Base-by-base conservation (phyloP, 2,888 invertebrate species). In the Lypha dubia region DNA sequence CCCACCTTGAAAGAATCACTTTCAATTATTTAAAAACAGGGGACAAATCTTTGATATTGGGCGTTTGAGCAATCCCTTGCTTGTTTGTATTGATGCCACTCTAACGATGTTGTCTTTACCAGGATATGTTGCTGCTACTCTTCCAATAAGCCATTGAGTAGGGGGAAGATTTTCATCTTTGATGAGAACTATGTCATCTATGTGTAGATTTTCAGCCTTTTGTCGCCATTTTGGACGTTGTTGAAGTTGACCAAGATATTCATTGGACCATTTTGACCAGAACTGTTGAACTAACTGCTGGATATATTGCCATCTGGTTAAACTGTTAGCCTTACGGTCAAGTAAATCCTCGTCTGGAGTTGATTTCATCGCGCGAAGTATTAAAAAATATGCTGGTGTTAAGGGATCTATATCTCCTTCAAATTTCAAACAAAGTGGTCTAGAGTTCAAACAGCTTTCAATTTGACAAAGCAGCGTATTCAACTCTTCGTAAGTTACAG, bases 401-500 rank as follows among this genome's bases (percentile, higher is more conserved):
- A 80, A 35, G n/a, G 80, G 80, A 17, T 77, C 76, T 5, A 49
- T 7, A 62, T 76, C 84, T 7, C 62, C 68, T 67, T 76, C 58
- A 17, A 77, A 80, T 44, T 77, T 80, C 17, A 77, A 8, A 3
- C 73, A 79, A 32, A 79, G 15, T 44, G 70, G 62, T 7, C 77
- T 62, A 13, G 77, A 79, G 13, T 79, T 79, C 4, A 85, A 46
- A 9, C 81, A 81, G 28, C 62, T 5, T n/a, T 82, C 84, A 20
- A 84, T 68, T 62, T 84, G 75, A 28, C 82, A 85, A 20, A 75
- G 28, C 5, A 68, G 11, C 2, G 84, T 84, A 38, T 13, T 46
- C 44, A 85, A 13, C 28, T 85, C 81, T 28, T 85, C 79, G 24
- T 56, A 79, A 0, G 85, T 85, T n/a, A 49, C 49, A 20, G 71